Conservation (phyloP, 2,113 vertebrate genomes). For the Plecotus auritus region DNA sequence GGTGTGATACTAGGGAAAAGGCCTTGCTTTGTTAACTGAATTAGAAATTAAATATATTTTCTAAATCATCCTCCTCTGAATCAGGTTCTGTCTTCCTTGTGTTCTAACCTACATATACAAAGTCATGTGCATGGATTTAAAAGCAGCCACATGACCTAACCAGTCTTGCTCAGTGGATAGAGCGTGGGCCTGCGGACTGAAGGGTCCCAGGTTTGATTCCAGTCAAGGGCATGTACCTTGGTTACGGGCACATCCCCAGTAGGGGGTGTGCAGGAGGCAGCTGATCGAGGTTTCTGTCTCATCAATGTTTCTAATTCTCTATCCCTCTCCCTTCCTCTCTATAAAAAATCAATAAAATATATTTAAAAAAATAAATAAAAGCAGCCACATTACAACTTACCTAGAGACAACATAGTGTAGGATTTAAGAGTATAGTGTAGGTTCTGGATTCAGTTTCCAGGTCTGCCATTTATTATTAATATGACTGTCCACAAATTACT, state of each 20-base stretch:
- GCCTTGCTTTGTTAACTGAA: not conserved
- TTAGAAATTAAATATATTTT: not conserved
- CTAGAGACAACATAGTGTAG: not conserved
- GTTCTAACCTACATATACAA: not conserved
- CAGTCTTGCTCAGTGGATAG: no score
- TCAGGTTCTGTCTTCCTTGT: not conserved
- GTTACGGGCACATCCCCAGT: no score
- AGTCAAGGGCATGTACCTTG: no score
- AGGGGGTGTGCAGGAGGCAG: no score
- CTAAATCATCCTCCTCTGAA: not conserved
- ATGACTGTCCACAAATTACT: not conserved
- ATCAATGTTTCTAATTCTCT: no score
- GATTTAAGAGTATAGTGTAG: not conserved
- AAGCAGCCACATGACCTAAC: not conserved
- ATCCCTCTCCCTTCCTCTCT: no score
- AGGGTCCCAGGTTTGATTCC: no score
- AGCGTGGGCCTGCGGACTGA: no score
- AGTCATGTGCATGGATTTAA: not conserved
- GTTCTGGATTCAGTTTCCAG: not conserved
- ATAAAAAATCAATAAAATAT: no score
- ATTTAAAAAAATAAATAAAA: not conserved
- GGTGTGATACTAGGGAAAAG: not conserved
- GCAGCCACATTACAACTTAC: not conserved
- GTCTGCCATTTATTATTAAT: not conserved
- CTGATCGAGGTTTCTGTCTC: no score